Evolutionary conservation across 2,888 invertebrate genomes (phyloP).

Genomic region (Strigamia crassipes): DNA sequence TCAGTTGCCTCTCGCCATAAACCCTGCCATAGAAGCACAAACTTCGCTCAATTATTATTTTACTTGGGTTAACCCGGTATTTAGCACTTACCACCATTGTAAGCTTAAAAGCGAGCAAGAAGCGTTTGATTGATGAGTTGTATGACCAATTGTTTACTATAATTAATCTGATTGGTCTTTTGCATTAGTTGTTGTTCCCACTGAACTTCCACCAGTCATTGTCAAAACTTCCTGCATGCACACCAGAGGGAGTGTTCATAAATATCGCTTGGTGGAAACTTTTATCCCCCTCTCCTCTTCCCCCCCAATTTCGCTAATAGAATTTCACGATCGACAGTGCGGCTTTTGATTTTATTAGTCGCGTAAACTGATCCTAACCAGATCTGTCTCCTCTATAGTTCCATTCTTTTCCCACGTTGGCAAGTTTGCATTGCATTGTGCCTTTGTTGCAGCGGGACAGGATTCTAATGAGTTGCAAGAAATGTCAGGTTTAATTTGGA

Average conservation of each 20-base stretch:
- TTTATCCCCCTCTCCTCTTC: neutral
- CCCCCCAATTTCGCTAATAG: slow-evolving; percentile 18
- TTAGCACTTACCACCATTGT: no score
- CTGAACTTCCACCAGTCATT: neutral
- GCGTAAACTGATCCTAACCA: slow-evolving; percentile 43
- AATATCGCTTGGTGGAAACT: neutral
- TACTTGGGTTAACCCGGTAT: no score
- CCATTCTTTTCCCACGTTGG: neutral
- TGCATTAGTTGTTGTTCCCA: neutral
- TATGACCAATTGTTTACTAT: no score
- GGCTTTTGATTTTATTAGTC: slow-evolving; percentile 41
- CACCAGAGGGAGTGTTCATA: neutral
- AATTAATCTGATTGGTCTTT: neutral
- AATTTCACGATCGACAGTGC: neutral
- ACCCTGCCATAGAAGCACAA: no score
- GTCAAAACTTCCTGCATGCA: neutral
- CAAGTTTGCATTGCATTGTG: neutral
- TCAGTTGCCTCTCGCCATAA: no score
- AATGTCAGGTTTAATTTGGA: neutral
- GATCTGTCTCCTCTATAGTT: neutral
- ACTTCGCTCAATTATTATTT: no score
- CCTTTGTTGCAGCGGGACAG: neutral
- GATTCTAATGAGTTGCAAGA: neutral
- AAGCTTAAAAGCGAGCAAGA: no score
- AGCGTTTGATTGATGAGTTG: no score